Evolutionary conservation across 2,113 vertebrate species (phyloP), one percentile per base, ranked within the genome.

Genomic region (Pogona vitticeps): DNA sequence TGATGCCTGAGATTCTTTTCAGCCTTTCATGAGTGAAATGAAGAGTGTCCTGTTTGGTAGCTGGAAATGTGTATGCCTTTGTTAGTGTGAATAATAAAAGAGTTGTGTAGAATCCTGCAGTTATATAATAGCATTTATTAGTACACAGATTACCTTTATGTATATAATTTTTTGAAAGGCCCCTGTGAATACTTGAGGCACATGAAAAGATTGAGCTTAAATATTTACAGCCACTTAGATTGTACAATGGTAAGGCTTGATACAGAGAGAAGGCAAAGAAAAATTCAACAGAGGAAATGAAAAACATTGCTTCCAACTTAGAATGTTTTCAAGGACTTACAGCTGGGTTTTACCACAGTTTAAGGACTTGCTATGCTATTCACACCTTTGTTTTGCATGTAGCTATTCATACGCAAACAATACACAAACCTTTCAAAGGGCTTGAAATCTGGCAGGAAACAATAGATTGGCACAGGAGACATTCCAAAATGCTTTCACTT

Each of bases 141-240:
- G 20, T 82, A 90, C 89, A 79, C 58, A 87, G 81, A 92, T 86
- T 86, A 33, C 67, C 67, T 68, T 68, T 83, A 76, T 61, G 75
- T 79, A 13, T 82, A 21, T 86, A 28, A 80, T 31, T 83, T 72
- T 31, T 75, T 89, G n/a, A 91, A 91, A 68, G 28, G 28, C 5
- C 20, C 72, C 5, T 38, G 68, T 59, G 52, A 72, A 67, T 20
- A 33, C 28, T 31, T 28, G 4, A 76, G 18, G 31, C 38, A 56
- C 1, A 33, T 17, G 18, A 77, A 73, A 79, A 79, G 2, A 71
- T 20, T 31, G 65, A 78, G 17, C 2, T 31, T 70, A 71, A 79
- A 79, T 17, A 86, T 36, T 72, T 70, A 13, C n/a, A 70, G 28
- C 52, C 20, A 86, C 38, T 42, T 86, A n/a, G 26, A 72, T 9